Percentiles rank a stretch among this genome's conserved stretches.
These are phyloP conservation scores for Pterobdella sp. DNA, from an alignment of 2,888 invertebrate genomes.

Conservation along the genomic window DNA sequence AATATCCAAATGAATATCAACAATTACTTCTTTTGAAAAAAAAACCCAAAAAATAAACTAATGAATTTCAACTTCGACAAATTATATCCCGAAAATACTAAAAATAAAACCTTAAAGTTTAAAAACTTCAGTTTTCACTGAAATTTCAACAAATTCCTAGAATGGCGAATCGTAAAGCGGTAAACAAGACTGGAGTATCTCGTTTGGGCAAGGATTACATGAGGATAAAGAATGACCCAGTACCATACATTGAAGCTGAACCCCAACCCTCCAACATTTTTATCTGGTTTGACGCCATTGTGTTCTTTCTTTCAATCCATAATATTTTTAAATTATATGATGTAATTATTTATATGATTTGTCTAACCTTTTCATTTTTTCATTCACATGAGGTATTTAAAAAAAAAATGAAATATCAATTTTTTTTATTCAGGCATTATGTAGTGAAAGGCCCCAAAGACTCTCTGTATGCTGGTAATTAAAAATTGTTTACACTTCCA, in stretches of 20 bases:
- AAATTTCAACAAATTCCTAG: no score
- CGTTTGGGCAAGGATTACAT: conserved; percentile 92
- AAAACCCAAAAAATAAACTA: no score
- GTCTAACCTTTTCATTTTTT: no score
- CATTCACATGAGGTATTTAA: no score
- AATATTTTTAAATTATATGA: neutral
- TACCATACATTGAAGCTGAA: conserved; percentile 89
- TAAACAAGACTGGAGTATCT: conserved; percentile 60
- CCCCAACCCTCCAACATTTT: conserved; percentile 89
- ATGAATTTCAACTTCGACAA: no score
- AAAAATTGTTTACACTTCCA: neutral
- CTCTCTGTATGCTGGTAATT: conserved; percentile 74
- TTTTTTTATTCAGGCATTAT: conserved; percentile 82
- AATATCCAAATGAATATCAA: no score
- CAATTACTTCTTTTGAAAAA: no score
- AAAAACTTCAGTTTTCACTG: no score
- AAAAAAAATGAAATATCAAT: no score
- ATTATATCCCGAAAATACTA: no score
- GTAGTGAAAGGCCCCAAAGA: conserved; percentile 91
- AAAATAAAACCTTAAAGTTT: no score
- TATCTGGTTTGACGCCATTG: conserved; percentile 68
- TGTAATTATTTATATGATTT: neutral
- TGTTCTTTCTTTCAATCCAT: neutral
- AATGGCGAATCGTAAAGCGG: conserved; percentile 21
- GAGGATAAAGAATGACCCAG: conserved; percentile 85